These are phyloP conservation scores for Phalacrocorax pelagicus DNA, from an alignment of 2,113 vertebrate genomes.

Conservation along the genomic window DNA sequence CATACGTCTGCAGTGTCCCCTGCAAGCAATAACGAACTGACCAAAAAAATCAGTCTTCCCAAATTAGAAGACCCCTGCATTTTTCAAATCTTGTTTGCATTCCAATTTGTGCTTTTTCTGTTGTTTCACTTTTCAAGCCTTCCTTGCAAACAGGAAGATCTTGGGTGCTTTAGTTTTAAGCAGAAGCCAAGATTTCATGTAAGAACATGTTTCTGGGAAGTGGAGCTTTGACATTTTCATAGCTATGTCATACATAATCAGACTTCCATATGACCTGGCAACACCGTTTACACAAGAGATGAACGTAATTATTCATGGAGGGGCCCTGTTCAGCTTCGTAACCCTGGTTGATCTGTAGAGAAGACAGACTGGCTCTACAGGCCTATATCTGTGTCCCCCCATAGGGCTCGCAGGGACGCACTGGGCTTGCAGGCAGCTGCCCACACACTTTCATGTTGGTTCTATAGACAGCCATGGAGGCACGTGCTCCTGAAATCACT, in stretches of 20 bases:
- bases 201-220: not conserved
- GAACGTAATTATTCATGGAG: not conserved
- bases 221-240: slow-evolving; percentile 5
- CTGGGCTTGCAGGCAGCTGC: not conserved
- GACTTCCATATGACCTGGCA: not conserved
- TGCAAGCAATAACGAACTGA: not conserved
- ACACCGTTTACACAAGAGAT: not conserved
- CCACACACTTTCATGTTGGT: not conserved
- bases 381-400: not conserved
- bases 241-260: not conserved
- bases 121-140: not conserved
- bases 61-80: not conserved
- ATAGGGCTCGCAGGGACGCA: not conserved
- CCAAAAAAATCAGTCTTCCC: not conserved
- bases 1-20: not conserved
- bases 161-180: not conserved
- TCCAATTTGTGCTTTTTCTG: not conserved
- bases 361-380: not conserved
- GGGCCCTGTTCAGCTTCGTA: not conserved
- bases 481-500: slow-evolving; percentile 1
- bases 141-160: not conserved
- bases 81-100: not conserved
- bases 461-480: not conserved
- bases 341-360: not conserved
- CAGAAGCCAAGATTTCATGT: not conserved